A percentile compares a stretch with the other conserved stretches of the same genome.
phyloP scores from a whole-genome alignment of 2,113 vertebrate genomes.

The Hoplias malabaricus region DNA sequence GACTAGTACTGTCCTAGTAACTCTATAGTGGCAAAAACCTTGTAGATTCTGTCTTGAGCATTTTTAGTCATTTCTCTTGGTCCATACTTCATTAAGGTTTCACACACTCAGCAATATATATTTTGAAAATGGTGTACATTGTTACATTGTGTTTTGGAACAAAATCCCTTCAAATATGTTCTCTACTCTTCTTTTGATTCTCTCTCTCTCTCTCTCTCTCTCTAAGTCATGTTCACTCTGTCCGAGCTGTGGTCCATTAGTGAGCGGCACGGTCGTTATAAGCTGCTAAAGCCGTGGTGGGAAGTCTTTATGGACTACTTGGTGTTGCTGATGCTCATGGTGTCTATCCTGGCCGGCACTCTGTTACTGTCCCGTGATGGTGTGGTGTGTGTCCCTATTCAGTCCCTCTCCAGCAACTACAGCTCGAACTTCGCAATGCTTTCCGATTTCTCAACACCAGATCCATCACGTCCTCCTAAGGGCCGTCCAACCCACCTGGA shows the following conservation, averaged over 20 bases:
- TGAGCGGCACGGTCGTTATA: constrained; percentile 68
- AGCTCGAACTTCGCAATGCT: not conserved
- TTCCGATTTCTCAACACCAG: not conserved
- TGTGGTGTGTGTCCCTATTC: constrained; percentile 76
- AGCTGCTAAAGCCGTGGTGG: constrained; percentile 83
- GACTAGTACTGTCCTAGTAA: not conserved
- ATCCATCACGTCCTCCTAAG: not conserved
- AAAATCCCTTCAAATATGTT: too few species aligned
- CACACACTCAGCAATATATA: too few species aligned
- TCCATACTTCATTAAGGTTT: too few species aligned
- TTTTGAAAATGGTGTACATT: too few species aligned
- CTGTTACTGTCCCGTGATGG: constrained; percentile 75
- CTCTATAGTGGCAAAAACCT: too few species aligned
- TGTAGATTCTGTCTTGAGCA: too few species aligned
- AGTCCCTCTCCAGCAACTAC: constrained; percentile 39
- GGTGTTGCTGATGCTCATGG: constrained; percentile 79
- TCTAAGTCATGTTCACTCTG: constrained; percentile 75
- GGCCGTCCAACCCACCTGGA: constrained; percentile 72
- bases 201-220: not conserved
- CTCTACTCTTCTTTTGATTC: too few species aligned
- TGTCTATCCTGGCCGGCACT: constrained; percentile 77
- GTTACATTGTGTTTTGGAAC: too few species aligned
- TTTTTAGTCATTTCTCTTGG: too few species aligned
- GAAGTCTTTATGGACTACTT: constrained; percentile 84
- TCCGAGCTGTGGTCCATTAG: constrained; percentile 72